Evolutionary conservation across 1,140 invertebrate genomes (phyloP), one percentile per base, ranked within the genome.

Genomic region (Sipha flava): DNA sequence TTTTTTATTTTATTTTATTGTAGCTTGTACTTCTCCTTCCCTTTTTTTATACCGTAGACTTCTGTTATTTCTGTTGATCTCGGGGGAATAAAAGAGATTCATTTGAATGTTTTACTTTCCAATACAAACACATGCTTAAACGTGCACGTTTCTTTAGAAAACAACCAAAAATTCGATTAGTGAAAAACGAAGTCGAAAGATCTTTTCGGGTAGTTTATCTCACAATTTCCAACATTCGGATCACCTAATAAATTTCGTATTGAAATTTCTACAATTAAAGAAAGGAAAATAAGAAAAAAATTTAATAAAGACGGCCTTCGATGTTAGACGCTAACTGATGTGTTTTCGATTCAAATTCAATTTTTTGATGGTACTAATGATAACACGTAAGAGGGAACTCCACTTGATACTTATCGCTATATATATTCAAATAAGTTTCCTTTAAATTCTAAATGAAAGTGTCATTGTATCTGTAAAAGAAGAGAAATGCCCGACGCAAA

Each of bases 91-190:
- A 23, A 40, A 43, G 34, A 66, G 34, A 43, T 66, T 66, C 34
- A 43, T 66, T 66, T 21, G 66, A 70, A 70, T 70, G 66, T 47
- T 70, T 47, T 47, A n/a, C 16, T 70, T 70, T 70, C 23, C 0
- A 23, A 66, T 66, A 66, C 34, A 66, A 66, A 66, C 64, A 43
- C 64, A 43, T 26, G n/a, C 31, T 37, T 40, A 66, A 66, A 43
- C 14, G 64, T 21, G 64, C 14, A 49, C 26, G 23, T 31, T n/a
- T 18, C 7, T 31, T 29, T 72, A 34, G 68, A 9, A 72, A 72
- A 72, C 45, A 49, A 54, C 37, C 3, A 9, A 43, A 54, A 75
- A 75, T 54, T 75, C 70, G 70, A 75, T 75, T 75, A 75, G 47
- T 18, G 34, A 18, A 54, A 73, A 37, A 54, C n/a, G 70, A 54